Evolutionary conservation across 2,797 vertebrate genomes (phyloP).

Genomic region (Protosalanx chinensis): DNA sequence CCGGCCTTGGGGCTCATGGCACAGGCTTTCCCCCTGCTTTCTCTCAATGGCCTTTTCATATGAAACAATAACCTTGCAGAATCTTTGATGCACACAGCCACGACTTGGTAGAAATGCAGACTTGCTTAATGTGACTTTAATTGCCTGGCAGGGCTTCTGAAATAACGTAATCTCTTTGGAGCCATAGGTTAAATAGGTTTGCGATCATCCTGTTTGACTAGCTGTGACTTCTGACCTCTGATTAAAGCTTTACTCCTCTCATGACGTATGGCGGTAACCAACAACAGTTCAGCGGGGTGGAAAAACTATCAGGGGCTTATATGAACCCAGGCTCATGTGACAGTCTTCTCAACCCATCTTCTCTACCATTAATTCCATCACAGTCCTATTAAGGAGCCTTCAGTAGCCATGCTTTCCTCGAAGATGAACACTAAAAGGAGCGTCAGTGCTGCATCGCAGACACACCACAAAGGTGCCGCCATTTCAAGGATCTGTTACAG

Average conservation of each 20-base stretch:
- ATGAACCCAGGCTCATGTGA: no score
- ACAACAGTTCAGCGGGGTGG: not conserved
- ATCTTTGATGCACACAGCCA: slow-evolving; percentile 34
- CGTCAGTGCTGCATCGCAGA: slow-evolving; percentile 19
- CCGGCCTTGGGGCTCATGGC: slow-evolving; percentile 44
- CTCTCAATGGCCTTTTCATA: slow-evolving; percentile 57
- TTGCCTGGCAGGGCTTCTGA: not conserved
- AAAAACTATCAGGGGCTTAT: no score
- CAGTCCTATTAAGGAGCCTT: slow-evolving; percentile 9
- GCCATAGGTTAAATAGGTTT: not conserved
- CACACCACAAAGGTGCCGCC: slow-evolving; percentile 28
- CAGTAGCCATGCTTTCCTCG: slow-evolving; percentile 10
- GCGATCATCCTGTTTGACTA: slow-evolving; percentile 8
- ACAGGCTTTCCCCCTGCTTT: slow-evolving; percentile 53
- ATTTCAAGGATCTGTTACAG: slow-evolving; percentile 44
- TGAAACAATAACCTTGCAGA: slow-evolving; percentile 44
- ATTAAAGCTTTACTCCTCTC: not conserved
- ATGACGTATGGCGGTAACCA: not conserved
- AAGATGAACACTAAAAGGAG: slow-evolving; percentile 6
- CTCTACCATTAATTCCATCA: not conserved
- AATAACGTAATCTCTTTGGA: no score
- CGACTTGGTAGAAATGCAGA: slow-evolving; percentile 20
- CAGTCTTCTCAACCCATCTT: no score
- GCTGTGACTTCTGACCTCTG: not conserved
- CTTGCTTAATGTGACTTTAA: slow-evolving; percentile 13